Conservation (phyloP, 2,797 vertebrate species). For the Tenualosa ilisha region DNA sequence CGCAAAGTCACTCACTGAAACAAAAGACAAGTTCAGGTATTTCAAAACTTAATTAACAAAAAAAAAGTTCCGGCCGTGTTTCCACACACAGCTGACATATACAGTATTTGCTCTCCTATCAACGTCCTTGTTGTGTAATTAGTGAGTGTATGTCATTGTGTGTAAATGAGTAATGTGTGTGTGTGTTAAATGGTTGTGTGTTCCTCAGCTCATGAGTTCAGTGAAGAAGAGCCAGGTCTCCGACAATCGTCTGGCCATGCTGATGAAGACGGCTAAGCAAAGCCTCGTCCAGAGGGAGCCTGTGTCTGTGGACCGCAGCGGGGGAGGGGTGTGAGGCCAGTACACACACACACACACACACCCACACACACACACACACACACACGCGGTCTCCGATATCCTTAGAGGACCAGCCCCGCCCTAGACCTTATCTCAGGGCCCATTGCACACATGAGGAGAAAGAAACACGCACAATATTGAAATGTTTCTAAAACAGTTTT, state of each 20-base stretch:
- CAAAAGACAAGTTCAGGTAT: background rate
- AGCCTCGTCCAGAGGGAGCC: slow-evolving; percentile 77
- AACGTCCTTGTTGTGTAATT: background rate
- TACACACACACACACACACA: background rate
- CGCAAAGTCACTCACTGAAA: background rate
- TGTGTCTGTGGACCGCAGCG: slow-evolving; percentile 88
- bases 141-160: background rate
- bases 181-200: background rate
- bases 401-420: no score
- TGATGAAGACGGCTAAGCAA: slow-evolving; percentile 89
- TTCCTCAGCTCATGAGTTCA: slow-evolving; percentile 88
- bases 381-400: background rate
- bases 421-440: background rate
- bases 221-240: slow-evolving; percentile 90
- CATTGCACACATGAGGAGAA: background rate
- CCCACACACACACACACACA: slow-evolving; percentile 4
- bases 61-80: background rate
- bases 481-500: background rate
- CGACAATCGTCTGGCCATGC: slow-evolving; percentile 86
- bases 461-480: background rate
- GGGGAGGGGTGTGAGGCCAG: slow-evolving; percentile 84
- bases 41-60: background rate
- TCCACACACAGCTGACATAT: background rate
- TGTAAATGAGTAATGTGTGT: background rate
- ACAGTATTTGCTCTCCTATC: background rate